phyloP scores from a whole-genome alignment of 2,113 vertebrate genomes.

The Manacus vitellinus region DNA sequence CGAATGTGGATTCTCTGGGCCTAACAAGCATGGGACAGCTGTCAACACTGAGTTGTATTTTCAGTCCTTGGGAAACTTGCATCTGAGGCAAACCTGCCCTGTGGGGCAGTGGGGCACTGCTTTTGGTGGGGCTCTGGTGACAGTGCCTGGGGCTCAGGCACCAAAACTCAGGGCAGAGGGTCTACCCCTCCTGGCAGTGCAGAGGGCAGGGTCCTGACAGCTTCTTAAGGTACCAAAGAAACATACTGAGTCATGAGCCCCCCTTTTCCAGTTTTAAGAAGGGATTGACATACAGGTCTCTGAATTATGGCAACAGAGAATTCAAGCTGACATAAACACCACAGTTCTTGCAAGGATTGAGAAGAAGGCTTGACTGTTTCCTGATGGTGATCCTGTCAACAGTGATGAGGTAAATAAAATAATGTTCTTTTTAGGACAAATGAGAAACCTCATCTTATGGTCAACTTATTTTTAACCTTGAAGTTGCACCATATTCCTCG shows the following conservation, averaged over 20 bases:
- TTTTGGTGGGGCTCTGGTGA: neutral
- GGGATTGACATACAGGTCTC: neutral
- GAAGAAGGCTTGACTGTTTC: neutral
- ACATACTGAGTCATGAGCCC: rapidly evolving
- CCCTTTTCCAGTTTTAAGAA: neutral
- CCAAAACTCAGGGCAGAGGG: neutral
- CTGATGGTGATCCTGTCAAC: neutral
- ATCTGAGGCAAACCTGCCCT: neutral
- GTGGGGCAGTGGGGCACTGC: neutral
- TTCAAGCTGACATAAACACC: neutral
- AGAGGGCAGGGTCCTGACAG: neutral
- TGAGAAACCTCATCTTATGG: neutral
- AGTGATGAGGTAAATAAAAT: neutral
- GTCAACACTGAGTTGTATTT: neutral
- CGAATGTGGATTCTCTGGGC: neutral
- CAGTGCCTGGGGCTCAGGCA: rapidly evolving
- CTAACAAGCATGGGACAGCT: neutral
- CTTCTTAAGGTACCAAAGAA: neutral
- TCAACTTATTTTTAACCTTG: neutral
- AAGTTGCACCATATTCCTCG: neutral
- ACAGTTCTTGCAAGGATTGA: neutral
- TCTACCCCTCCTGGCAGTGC: neutral
- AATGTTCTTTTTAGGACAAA: neutral
- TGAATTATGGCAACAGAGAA: neutral
- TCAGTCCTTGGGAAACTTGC: neutral